phyloP scores from a whole-genome alignment of 2,797 vertebrate species.

The Distichodus sexfasciatus region DNA sequence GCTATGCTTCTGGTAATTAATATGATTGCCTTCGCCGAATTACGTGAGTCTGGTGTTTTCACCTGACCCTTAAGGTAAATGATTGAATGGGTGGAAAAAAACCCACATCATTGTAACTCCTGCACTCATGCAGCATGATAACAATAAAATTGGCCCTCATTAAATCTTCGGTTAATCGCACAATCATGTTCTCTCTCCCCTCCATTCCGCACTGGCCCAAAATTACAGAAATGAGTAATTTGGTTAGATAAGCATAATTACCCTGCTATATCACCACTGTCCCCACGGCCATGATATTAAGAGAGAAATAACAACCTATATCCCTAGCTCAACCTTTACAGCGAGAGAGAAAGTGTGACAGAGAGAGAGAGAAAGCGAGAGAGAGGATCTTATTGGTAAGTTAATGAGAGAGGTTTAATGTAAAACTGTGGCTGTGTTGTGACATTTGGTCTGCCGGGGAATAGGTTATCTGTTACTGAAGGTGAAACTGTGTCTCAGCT shows the following conservation, averaged over 20 bases:
- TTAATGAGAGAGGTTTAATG: slow-evolving; percentile 69
- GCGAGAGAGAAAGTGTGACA: neutral
- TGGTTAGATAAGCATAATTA: slow-evolving; percentile 52
- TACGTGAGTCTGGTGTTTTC: slow-evolving; percentile 7
- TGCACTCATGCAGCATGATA: slow-evolving; percentile 14
- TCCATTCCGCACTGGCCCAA: slow-evolving; percentile 32
- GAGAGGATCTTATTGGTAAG: slow-evolving; percentile 37
- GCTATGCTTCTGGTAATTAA: neutral
- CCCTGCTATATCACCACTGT: slow-evolving; percentile 33
- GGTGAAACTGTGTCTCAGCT: slow-evolving; percentile 27
- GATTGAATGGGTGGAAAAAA: slow-evolving; percentile 19
- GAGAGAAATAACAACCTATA: slow-evolving; percentile 47
- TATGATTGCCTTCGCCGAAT: slow-evolving; percentile 14
- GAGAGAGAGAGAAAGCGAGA: neutral
- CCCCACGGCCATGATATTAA: slow-evolving; percentile 47
- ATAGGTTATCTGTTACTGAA: slow-evolving; percentile 59
- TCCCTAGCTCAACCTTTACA: slow-evolving; percentile 44
- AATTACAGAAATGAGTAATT: slow-evolving; percentile 42
- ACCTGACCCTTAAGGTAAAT: slow-evolving; percentile 24
- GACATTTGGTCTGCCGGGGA: slow-evolving; percentile 70
- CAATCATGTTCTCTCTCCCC: slow-evolving; percentile 8
- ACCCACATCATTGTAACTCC: neutral
- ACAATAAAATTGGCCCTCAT: slow-evolving; percentile 19
- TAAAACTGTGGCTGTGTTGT: slow-evolving; percentile 62
- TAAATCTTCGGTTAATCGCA: slow-evolving; percentile 21